Evolutionary conservation across 2,797 vertebrate species (phyloP).

Genomic region (Limnodromus scolopaceus): DNA sequence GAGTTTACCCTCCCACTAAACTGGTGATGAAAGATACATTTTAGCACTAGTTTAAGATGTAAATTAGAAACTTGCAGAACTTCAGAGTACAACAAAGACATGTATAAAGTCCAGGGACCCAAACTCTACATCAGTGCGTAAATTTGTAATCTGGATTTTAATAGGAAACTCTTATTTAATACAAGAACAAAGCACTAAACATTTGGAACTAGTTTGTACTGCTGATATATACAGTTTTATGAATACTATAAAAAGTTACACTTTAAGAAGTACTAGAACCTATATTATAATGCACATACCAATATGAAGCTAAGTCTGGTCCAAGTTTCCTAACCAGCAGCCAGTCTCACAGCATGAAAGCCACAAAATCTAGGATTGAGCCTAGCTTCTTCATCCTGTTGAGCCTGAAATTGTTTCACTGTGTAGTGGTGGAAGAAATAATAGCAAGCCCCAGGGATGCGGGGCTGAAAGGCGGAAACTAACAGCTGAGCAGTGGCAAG

Average conservation of each 20-base stretch:
- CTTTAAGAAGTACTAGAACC: background rate
- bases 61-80: background rate
- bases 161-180: background rate
- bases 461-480: background rate
- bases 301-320: background rate
- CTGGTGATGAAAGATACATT: background rate
- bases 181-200: background rate
- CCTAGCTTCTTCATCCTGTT: background rate
- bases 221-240: background rate
- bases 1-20: background rate
- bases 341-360: background rate
- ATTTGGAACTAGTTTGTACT: constrained; percentile 1
- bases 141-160: background rate
- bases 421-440: background rate
- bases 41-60: background rate
- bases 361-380: background rate
- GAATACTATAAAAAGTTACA: background rate
- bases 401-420: background rate
- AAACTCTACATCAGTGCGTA: background rate
- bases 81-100: background rate
- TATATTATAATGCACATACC: background rate
- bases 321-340: background rate
- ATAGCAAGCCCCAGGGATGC: background rate
- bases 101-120: background rate
- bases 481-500: constrained; percentile 9